These are phyloP conservation scores for Steinernema khuongi DNA, from an alignment of 1,140 invertebrate species.

Conservation along the genomic window DNA sequence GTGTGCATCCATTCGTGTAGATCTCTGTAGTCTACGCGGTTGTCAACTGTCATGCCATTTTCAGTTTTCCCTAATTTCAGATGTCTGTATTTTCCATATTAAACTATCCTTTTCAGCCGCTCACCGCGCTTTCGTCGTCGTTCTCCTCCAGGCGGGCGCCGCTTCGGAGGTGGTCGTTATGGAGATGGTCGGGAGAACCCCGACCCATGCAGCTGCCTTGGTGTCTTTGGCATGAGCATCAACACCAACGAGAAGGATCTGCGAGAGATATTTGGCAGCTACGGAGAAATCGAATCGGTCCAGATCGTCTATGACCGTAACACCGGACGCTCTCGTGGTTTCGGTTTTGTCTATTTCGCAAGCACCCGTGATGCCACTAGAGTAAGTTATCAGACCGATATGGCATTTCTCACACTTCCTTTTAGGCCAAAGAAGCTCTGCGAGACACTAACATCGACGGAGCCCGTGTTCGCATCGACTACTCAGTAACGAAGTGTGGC, in stretches of 20 bases:
- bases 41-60: too few relatives aligned
- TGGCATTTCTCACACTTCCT: background rate
- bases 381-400: background rate
- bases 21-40: too few relatives aligned
- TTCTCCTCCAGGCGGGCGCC: background rate
- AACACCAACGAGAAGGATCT: conserved; percentile 27
- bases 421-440: conserved; percentile 78
- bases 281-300: conserved; percentile 27
- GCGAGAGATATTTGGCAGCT: conserved; percentile 23
- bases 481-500: conserved; percentile 73
- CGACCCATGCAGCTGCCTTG: conserved; percentile 24
- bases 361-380: conserved; percentile 79
- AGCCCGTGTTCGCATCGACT: conserved; percentile 84
- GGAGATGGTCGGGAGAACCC: conserved; percentile 32
- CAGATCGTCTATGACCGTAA: conserved; percentile 40
- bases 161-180: background rate
- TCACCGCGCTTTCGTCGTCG: background rate
- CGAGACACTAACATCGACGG: conserved; percentile 89
- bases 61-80: background rate
- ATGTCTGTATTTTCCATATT: background rate
- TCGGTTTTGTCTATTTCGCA: conserved; percentile 93
- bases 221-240: conserved; percentile 35
- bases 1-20: too few relatives aligned
- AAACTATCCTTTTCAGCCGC: background rate
- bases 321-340: conserved; percentile 84